Conservation (phyloP, 2,888 invertebrate genomes). For the Hirtodrosophila confusa region DNA sequence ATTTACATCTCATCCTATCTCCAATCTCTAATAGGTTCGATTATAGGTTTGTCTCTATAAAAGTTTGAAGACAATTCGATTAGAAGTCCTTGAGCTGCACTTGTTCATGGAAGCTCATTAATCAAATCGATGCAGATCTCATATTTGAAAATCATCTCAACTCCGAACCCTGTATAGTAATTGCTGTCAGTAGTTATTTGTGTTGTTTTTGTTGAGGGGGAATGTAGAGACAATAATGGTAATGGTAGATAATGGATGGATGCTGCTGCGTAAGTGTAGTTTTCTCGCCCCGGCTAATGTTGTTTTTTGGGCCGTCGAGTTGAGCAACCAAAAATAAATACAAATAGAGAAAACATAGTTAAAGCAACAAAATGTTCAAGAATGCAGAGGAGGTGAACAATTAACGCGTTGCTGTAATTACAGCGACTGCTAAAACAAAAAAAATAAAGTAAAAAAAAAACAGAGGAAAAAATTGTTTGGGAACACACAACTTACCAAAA, state of each 20-base stretch:
- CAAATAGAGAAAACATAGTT: slow-evolving; percentile 48
- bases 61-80: not conserved
- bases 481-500: slow-evolving; percentile 47
- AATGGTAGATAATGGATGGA: slow-evolving; percentile 68
- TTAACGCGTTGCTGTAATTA: slow-evolving; percentile 78
- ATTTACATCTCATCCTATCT: no score
- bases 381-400: slow-evolving; percentile 70
- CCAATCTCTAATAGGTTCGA: no score
- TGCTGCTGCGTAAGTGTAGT: slow-evolving; percentile 73
- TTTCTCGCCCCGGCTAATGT: slow-evolving; percentile 69
- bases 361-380: slow-evolving; percentile 31
- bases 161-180: slow-evolving; percentile 30
- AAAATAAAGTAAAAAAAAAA: slow-evolving; percentile 16
- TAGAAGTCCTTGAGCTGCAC: slow-evolving; percentile 12
- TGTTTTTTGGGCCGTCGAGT: slow-evolving; percentile 34
- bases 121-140: slow-evolving; percentile 30
- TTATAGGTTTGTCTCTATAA: no score
- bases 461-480: slow-evolving; percentile 38
- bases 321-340: slow-evolving; percentile 58
- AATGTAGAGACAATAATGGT: slow-evolving; percentile 49
- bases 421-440: slow-evolving; percentile 66
- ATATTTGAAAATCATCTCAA: slow-evolving; percentile 26
- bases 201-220: not conserved
- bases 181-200: slow-evolving; percentile 42
- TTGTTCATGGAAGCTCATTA: slow-evolving; percentile 28